Percentiles rank a stretch among this genome's conserved stretches.
These are phyloP conservation scores for Thera britannica DNA, from an alignment of 2,888 invertebrate genomes.

Conservation along the genomic window DNA sequence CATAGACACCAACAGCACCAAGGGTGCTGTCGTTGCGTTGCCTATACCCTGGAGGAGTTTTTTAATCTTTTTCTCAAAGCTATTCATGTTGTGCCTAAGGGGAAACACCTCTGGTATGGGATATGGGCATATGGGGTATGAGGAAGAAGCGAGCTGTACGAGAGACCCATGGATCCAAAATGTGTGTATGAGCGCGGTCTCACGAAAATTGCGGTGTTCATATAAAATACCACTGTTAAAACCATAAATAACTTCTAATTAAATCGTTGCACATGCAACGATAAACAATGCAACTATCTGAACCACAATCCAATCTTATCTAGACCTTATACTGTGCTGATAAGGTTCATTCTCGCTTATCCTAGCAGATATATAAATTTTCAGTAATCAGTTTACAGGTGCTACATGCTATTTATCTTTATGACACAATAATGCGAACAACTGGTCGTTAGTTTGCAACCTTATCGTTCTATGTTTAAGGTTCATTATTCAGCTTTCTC, in stretches of 20 bases:
- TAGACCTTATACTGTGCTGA: constrained; percentile 1
- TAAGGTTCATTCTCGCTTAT: constrained; percentile 3
- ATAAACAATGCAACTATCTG: not conserved
- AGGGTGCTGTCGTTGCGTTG: too few species aligned
- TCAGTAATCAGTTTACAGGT: not conserved
- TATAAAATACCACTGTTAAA: not conserved
- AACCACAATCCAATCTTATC: not conserved
- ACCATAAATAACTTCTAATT: constrained; percentile 16
- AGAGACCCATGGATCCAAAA: too few species aligned
- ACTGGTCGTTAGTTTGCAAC: not conserved
- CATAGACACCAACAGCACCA: too few species aligned
- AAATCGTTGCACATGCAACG: not conserved
- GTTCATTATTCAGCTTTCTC: not conserved
- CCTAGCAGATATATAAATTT: not conserved
- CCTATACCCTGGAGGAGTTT: too few species aligned
- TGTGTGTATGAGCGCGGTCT: too few species aligned
- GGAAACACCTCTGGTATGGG: too few species aligned
- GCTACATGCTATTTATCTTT: not conserved
- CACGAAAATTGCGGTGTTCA: too few species aligned
- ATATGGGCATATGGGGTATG: too few species aligned
- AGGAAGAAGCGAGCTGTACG: too few species aligned
- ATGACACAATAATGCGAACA: not conserved
- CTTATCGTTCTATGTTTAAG: constrained; percentile 1
- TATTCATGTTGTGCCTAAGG: too few species aligned
- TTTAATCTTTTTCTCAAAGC: too few species aligned